phyloP scores from a whole-genome alignment of 2,797 vertebrate genomes.

The Apogon hyalosoma region DNA sequence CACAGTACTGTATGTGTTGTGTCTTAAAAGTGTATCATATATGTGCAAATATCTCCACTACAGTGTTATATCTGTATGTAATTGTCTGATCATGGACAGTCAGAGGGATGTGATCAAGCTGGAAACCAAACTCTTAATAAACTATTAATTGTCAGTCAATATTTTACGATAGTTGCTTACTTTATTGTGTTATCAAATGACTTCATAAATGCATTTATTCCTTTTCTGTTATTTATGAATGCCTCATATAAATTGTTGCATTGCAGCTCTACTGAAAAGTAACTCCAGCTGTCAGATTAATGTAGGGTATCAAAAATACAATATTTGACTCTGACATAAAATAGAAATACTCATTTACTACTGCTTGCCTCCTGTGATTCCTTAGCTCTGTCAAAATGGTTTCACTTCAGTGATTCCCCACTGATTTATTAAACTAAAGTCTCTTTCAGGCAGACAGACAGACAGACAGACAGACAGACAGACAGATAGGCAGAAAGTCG shows the following conservation, averaged over 20 bases:
- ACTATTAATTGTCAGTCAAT: too few species aligned
- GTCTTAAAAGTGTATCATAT: too few species aligned
- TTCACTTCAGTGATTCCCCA: slow-evolving; percentile 32
- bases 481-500: slow-evolving; percentile 26
- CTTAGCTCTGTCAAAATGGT: slow-evolving; percentile 34
- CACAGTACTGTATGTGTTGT: too few species aligned
- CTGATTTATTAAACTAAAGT: slow-evolving; percentile 28
- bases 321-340: background rate
- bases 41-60: too few species aligned
- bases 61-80: too few species aligned
- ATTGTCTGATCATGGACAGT: too few species aligned
- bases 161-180: too few species aligned
- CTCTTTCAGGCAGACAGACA: slow-evolving; percentile 25
- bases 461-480: slow-evolving; percentile 33
- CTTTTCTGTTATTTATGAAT: background rate
- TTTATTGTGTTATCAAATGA: too few species aligned
- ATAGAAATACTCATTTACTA: slow-evolving; percentile 3
- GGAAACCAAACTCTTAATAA: too few species aligned
- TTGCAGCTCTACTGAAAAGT: background rate
- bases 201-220: background rate
- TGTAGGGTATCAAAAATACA: background rate
- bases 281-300: background rate
- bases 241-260: slow-evolving; percentile 1
- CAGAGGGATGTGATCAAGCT: too few species aligned
- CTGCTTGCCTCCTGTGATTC: slow-evolving; percentile 22